Evolutionary conservation across 2,113 vertebrate species (phyloP).

Genomic region (Mobula birostris): DNA sequence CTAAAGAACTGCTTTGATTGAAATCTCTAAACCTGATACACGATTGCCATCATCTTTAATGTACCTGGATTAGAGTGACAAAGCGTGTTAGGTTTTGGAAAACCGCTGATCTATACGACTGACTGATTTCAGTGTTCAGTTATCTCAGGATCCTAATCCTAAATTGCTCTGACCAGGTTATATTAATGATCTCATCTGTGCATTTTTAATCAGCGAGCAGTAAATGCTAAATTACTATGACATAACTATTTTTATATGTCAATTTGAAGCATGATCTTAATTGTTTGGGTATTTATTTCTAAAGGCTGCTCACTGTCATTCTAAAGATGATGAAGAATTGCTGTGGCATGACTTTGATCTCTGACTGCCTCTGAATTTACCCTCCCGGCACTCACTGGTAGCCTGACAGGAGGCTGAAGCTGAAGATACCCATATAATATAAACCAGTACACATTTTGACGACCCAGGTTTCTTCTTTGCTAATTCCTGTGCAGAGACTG

Average conservation of each 20-base stretch:
- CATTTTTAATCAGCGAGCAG: not conserved
- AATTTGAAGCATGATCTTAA: not conserved
- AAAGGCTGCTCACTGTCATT: not conserved
- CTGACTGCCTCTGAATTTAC: not conserved
- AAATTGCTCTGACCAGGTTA: not conserved
- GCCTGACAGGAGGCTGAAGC: not conserved
- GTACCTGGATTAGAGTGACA: too few relatives aligned
- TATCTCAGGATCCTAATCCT: not conserved
- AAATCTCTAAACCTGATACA: too few relatives aligned
- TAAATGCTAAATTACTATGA: not conserved
- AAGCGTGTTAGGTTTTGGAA: not conserved
- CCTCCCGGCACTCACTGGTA: not conserved
- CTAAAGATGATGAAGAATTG: not conserved
- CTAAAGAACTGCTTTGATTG: too few relatives aligned
- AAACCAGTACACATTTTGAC: not conserved
- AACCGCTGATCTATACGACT: not conserved
- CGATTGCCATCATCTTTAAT: too few relatives aligned
- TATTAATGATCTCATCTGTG: not conserved
- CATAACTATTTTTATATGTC: not conserved
- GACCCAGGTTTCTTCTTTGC: not conserved
- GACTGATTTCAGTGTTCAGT: not conserved
- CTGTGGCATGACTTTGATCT: not conserved
- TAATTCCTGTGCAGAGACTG: not conserved
- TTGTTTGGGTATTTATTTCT: not conserved
- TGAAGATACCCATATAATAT: not conserved